Conservation (phyloP, 2,888 invertebrate species). For the Epinotia bilunana region DNA sequence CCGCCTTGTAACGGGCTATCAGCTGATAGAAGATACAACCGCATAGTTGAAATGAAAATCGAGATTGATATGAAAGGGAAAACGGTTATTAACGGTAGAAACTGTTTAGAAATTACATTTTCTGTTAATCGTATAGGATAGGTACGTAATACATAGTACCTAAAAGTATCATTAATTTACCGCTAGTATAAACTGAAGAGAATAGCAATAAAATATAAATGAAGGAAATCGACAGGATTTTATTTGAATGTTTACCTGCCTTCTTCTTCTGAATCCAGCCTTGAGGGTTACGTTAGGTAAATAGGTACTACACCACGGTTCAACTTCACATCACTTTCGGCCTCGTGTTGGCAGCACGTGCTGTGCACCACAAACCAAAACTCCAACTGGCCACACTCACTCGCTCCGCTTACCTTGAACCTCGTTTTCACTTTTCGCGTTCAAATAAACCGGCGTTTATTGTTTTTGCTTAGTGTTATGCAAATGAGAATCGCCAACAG, state of each 20-base stretch:
- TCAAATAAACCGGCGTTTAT: slow-evolving; percentile 73
- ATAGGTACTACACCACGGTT: background rate
- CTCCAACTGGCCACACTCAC: slow-evolving; percentile 66
- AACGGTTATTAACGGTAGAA: background rate
- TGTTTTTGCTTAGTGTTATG: slow-evolving; percentile 77
- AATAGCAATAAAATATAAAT: background rate
- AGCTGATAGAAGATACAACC: slow-evolving; percentile 61
- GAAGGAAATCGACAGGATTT: background rate
- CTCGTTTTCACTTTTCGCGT: slow-evolving; percentile 81
- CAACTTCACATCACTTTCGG: slow-evolving; percentile 22
- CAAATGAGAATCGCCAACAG: slow-evolving; percentile 75
- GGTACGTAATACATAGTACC: background rate
- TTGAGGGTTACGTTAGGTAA: background rate
- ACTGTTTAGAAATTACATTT: slow-evolving; percentile 28
- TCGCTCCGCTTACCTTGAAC: slow-evolving; percentile 68
- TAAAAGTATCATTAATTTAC: too few relatives aligned
- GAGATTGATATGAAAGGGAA: slow-evolving; percentile 26
- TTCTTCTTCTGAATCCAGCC: background rate
- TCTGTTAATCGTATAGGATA: background rate
- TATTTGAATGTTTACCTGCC: background rate
- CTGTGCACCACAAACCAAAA: slow-evolving; percentile 69
- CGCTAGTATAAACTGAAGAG: too few relatives aligned
- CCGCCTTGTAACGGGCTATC: slow-evolving; percentile 64
- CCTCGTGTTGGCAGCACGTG: slow-evolving; percentile 61
- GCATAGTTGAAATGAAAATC: slow-evolving; percentile 45